Percentiles rank a stretch among this genome's conserved stretches.
These are phyloP conservation scores for Tympanuchus pallidicinctus DNA, from an alignment of 2,113 vertebrate species.

Conservation along the genomic window DNA sequence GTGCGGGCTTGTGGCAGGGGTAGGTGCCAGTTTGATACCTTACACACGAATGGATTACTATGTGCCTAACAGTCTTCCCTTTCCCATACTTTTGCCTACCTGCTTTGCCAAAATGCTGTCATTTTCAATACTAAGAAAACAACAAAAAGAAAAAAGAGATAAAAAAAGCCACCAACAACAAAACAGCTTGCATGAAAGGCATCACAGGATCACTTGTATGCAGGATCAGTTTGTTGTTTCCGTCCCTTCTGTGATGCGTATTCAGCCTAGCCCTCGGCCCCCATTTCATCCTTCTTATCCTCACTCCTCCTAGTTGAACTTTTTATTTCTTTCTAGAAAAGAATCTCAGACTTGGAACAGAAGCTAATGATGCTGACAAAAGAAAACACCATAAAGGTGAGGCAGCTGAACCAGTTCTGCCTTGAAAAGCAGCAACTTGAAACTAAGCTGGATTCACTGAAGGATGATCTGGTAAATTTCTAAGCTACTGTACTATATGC, in stretches of 20 bases:
- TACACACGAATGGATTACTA: background rate
- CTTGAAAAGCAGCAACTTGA: conserved; percentile 82
- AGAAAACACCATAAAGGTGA: conserved; percentile 82
- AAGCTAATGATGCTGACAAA: conserved; percentile 79
- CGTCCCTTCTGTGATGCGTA: background rate
- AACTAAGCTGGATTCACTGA: conserved; percentile 75
- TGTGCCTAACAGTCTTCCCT: background rate
- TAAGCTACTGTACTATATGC: background rate
- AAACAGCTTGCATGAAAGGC: background rate
- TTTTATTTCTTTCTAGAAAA: conserved; percentile 72
- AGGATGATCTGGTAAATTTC: conserved; percentile 79
- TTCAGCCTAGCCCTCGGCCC: background rate
- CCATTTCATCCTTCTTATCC: background rate
- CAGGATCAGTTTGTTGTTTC: background rate
- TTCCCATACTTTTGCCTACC: background rate
- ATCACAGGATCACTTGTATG: background rate
- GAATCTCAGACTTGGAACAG: conserved; percentile 73
- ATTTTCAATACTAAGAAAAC: background rate
- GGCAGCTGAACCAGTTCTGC: conserved; percentile 75
- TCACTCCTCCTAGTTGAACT: background rate
- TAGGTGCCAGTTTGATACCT: background rate
- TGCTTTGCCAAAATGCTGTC: background rate
- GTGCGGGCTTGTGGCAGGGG: background rate
- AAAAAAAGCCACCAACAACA: too few relatives aligned
- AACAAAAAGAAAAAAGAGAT: background rate